A percentile compares a stretch with the other conserved stretches of the same genome.
Conservation (phyloP, 2,888 invertebrate species). For the Reticulitermes lucifugus region DNA sequence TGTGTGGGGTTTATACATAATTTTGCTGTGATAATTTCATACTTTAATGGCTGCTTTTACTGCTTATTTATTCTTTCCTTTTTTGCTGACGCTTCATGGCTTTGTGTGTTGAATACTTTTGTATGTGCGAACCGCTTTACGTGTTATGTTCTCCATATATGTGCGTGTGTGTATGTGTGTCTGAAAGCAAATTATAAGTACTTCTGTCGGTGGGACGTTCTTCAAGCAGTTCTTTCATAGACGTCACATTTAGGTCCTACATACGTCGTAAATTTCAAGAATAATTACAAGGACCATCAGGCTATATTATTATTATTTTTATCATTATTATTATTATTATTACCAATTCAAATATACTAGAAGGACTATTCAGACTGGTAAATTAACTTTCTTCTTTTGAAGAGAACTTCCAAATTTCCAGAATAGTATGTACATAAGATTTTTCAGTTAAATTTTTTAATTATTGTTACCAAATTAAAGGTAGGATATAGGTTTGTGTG, state of each 20-base stretch:
- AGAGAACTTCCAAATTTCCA: neutral
- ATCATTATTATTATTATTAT: too few species aligned
- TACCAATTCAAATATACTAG: too few species aligned
- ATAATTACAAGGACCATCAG: too few species aligned
- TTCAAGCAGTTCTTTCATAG: neutral
- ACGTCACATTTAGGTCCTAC: neutral
- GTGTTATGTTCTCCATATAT: neutral
- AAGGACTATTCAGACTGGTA: too few species aligned
- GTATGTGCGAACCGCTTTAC: slow-evolving; percentile 18
- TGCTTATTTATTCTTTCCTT: slow-evolving; percentile 36
- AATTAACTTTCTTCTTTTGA: too few species aligned
- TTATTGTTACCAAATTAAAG: too few species aligned
- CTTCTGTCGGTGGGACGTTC: neutral
- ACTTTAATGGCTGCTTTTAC: slow-evolving; percentile 16
- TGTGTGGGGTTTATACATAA: slow-evolving; percentile 18
- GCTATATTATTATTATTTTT: too few species aligned
- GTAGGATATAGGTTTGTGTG: too few species aligned
- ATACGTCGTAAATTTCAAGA: neutral
- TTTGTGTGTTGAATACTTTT: slow-evolving; percentile 31
- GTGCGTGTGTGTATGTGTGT: neutral
- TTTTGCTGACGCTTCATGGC: slow-evolving; percentile 40
- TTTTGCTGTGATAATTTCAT: slow-evolving; percentile 20
- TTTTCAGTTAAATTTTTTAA: too few species aligned
- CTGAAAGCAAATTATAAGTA: neutral
- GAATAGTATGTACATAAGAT: too few species aligned